Percentiles rank a stretch among this genome's conserved stretches.
phyloP scores from a whole-genome alignment of 2,888 invertebrate species.

The Nephrotoma guestfalica region DNA sequence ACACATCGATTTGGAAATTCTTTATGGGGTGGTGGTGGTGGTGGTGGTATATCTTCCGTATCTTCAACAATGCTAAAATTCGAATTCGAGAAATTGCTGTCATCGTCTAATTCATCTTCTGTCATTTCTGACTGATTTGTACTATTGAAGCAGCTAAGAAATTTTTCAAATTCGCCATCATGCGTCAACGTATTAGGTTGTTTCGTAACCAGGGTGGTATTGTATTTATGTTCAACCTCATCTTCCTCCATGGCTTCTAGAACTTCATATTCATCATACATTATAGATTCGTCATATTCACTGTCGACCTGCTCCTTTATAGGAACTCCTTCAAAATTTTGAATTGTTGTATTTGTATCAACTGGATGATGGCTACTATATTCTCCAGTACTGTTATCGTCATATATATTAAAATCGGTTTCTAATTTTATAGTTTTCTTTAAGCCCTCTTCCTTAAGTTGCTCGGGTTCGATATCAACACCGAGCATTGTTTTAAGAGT shows the following conservation, averaged over 20 bases:
- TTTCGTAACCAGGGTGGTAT: not conserved
- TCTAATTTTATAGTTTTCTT: not conserved
- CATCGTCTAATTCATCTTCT: not conserved
- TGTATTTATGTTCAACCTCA: not conserved
- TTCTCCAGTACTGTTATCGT: not conserved
- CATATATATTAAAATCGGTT: not conserved
- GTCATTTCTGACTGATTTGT: not conserved
- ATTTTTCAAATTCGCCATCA: not conserved
- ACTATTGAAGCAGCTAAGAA: not conserved
- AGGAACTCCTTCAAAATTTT: not conserved
- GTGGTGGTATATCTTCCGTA: not conserved
- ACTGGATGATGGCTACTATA: not conserved
- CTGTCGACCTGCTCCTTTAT: not conserved
- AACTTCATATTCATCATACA: not conserved
- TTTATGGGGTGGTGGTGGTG: not conserved
- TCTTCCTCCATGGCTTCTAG: not conserved
- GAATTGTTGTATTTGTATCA: not conserved
- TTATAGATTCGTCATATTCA: not conserved
- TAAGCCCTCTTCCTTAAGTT: not conserved
- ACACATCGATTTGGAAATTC: not conserved
- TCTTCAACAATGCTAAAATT: not conserved
- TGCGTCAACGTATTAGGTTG: not conserved
- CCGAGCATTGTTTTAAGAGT: not conserved
- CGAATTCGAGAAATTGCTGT: not conserved
- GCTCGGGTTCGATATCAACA: not conserved